Conservation (phyloP, 2,797 vertebrate species). For the Phataginus tricuspis region DNA sequence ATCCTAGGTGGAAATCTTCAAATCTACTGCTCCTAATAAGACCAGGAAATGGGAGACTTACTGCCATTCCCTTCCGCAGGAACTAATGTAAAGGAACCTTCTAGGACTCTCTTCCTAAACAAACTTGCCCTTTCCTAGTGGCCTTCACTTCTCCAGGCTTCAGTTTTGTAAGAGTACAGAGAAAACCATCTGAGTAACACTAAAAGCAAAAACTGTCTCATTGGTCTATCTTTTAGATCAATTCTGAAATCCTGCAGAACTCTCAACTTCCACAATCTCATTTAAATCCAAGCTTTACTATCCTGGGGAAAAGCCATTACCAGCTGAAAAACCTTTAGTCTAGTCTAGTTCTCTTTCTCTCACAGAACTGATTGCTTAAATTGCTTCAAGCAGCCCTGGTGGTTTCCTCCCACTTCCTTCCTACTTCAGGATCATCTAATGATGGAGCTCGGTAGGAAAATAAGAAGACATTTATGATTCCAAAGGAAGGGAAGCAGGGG, state of each 20-base stretch:
- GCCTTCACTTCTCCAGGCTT: neutral
- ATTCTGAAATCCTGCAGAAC: neutral
- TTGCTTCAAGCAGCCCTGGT: neutral
- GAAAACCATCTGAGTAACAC: neutral
- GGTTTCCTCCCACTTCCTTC: slow-evolving; percentile 58
- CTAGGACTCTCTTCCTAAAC: slow-evolving; percentile 16
- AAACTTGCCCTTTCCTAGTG: neutral
- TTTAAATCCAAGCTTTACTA: neutral
- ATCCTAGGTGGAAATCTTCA: neutral
- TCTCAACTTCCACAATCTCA: neutral
- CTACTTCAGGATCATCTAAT: slow-evolving; percentile 46
- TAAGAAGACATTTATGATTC: slow-evolving; percentile 39
- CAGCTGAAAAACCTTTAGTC: neutral
- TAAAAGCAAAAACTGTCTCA: neutral
- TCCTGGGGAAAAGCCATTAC: neutral
- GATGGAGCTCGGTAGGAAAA: slow-evolving; percentile 14
- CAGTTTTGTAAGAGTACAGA: neutral
- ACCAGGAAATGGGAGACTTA: neutral
- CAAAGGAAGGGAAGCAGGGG: neutral
- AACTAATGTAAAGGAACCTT: neutral
- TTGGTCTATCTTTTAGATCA: neutral
- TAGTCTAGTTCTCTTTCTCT: slow-evolving; percentile 37
- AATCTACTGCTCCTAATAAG: neutral
- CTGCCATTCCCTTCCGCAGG: neutral
- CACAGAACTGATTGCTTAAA: neutral